Evolutionary conservation across 1,140 invertebrate species (phyloP), one percentile per base, ranked within the genome.

Genomic region (Dryas iulia): DNA sequence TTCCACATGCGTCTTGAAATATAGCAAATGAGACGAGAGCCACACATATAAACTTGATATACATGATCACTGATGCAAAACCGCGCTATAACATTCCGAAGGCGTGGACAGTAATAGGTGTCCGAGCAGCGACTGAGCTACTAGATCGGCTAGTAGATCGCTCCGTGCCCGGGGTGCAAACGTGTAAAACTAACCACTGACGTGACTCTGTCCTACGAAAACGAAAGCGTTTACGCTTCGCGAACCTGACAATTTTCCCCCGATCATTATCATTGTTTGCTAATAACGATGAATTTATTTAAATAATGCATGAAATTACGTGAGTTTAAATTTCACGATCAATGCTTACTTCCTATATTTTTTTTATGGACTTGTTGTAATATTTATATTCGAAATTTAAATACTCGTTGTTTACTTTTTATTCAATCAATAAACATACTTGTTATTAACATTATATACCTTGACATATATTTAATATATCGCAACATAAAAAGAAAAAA

Each of bases 151-250:
- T n/a, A n/a, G n/a, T n/a, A 57, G 64, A 53, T 53, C 63, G 66
- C 54, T 58, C 66, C 58, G 62, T 53, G 63, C 64, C 69, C 67
- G 68, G 78, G 78, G 82, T 75, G 71, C 54, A 63, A 73, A 65
- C 77, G 82, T 75, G 71, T 59, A 63, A 73, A 65, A 67, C 69
- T 60, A 39, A 56, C 69, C 68, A 52, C 72, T 72, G 61, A 71
- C 81, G 72, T 77, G 74, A 72, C 77, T 82, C 68, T 75, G 79
- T 82, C 84, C 86, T 82, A 77, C 79, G 87, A 91, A 89, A 91
- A 84, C 79, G 87, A 91, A 91, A 91, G 89, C 81, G 81, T 84
- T 89, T 78, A 91, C 82, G 87, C 83, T 83, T 82, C 63, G 71
- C 66, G 71, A 77, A 81, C 77, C 76, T 77, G 65, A 82, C 76